These are phyloP conservation scores for Burhinus bistriatus DNA, from an alignment of 2,113 vertebrate genomes.

Conservation along the genomic window DNA sequence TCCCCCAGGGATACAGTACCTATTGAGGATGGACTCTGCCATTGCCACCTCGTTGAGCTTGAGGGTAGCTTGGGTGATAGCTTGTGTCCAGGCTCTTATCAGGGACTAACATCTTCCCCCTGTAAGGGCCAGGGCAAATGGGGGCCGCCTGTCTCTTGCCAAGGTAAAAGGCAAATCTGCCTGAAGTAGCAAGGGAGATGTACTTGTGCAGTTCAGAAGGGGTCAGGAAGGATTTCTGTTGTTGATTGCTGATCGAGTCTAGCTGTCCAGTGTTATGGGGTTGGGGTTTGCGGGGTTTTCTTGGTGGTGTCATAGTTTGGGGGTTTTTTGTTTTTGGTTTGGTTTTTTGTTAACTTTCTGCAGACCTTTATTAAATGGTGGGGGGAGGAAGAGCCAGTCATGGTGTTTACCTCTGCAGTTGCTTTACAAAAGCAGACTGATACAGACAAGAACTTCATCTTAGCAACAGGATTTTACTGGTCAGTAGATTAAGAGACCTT, in stretches of 20 bases:
- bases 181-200: background rate
- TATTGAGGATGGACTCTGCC: background rate
- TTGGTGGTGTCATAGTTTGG: background rate
- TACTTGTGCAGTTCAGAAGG: background rate
- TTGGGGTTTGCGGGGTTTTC: background rate
- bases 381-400: background rate
- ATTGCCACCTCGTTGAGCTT: background rate
- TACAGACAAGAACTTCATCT: background rate
- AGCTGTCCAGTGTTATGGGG: background rate
- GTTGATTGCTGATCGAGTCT: background rate
- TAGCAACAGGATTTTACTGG: background rate
- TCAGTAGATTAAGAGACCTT: background rate
- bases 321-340: background rate
- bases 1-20: background rate
- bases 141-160: background rate
- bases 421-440: background rate
- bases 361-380: background rate
- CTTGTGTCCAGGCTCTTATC: background rate
- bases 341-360: background rate
- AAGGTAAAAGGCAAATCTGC: background rate
- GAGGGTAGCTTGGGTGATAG: background rate
- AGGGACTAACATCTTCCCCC: background rate
- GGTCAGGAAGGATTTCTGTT: background rate
- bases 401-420: background rate
- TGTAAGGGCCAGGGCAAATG: background rate